Evolutionary conservation across 1,140 invertebrate species (phyloP).

Genomic region (Lysiphlebus fabarum): DNA sequence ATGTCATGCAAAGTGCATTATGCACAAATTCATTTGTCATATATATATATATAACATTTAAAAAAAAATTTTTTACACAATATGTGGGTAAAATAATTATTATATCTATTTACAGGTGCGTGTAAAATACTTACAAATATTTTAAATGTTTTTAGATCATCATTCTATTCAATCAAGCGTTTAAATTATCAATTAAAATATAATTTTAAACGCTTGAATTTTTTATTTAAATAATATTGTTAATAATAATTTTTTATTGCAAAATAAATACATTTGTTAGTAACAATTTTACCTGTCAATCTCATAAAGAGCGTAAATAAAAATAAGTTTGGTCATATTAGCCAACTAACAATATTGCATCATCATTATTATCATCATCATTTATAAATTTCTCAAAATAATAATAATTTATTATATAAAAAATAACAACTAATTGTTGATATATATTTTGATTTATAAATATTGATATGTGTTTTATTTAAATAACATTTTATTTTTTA

Average conservation of each 20-base stretch:
- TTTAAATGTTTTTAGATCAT: background rate
- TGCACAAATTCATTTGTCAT: constrained; percentile 3
- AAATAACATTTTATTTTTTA: too few relatives aligned
- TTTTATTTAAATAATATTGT: background rate
- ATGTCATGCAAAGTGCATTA: constrained; percentile 16
- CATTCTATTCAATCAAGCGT: constrained; percentile 11
- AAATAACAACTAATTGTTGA: too few relatives aligned
- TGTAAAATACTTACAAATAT: background rate
- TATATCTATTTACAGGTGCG: constrained; percentile 15
- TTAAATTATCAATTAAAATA: background rate
- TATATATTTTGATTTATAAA: too few relatives aligned
- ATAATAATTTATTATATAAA: too few relatives aligned
- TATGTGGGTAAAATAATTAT: constrained; percentile 16
- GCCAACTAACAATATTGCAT: constrained; percentile 23
- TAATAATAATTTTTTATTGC: background rate
- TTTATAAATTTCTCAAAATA: too few relatives aligned
- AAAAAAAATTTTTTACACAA: background rate
- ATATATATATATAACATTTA: background rate
- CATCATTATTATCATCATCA: background rate
- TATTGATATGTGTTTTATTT: too few relatives aligned
- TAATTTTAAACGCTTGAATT: background rate
- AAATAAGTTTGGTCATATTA: constrained; percentile 16
- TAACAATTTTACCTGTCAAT: constrained; percentile 18
- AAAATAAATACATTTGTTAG: constrained; percentile 1
- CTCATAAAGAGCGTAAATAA: constrained; percentile 19